Evolutionary conservation across 2,888 invertebrate genomes (phyloP).

Genomic region (Pegoplata infirma): DNA sequence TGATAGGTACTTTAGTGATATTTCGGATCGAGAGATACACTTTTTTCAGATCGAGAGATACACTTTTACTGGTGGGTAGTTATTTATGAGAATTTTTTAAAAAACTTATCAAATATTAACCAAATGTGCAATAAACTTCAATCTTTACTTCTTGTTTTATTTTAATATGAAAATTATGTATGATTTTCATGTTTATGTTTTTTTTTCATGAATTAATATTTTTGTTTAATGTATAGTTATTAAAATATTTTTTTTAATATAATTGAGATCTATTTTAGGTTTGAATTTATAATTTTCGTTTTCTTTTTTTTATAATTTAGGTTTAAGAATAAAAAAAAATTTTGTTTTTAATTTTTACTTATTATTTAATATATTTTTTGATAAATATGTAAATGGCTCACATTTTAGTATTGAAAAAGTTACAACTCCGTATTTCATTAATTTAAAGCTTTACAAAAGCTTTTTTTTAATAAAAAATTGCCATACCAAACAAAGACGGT

Average conservation of each 20-base stretch:
- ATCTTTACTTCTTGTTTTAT: no score
- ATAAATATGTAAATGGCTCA: constrained; percentile 7
- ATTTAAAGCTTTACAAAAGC: constrained; percentile 53
- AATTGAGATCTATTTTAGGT: constrained; percentile 63
- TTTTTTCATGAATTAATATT: constrained; percentile 18
- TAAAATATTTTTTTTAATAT: constrained; percentile 41
- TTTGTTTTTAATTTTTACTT: not conserved
- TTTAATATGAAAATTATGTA: not conserved
- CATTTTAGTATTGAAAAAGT: not conserved
- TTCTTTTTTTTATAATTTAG: no score
- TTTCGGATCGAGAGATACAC: no score
- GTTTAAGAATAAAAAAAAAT: no score
- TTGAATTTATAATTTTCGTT: constrained; percentile 1
- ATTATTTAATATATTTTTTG: not conserved
- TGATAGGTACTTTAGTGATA: no score
- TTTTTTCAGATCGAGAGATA: no score
- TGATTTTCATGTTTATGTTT: constrained; percentile 2
- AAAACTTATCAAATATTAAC: no score
- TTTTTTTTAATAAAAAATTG: no score
- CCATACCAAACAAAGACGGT: not conserved
- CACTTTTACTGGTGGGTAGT: no score
- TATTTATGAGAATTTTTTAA: no score
- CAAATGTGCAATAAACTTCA: no score
- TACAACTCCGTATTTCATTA: not conserved
- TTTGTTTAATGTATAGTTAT: not conserved